Conservation (phyloP, 1,140 invertebrate species). For the Rhopalosiphum padi region DNA sequence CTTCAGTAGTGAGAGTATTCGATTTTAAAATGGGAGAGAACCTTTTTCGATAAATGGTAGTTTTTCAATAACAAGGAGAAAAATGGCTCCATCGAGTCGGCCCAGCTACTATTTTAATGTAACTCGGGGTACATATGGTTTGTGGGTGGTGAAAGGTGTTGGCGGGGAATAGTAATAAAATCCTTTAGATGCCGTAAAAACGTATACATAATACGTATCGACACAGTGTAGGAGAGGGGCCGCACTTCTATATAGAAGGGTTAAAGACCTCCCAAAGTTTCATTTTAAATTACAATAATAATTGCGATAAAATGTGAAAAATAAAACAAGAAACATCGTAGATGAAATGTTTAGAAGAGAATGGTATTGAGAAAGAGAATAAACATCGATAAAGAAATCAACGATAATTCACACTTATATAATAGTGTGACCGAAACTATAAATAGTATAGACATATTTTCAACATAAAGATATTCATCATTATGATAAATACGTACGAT, state of each 20-base stretch:
- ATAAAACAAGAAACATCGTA: background rate
- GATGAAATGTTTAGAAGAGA: background rate
- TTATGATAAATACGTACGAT: background rate
- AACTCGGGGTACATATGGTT: constrained; percentile 1
- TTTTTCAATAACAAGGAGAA: background rate
- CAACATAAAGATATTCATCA: background rate
- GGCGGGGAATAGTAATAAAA: background rate
- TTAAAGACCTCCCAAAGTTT: constrained; percentile 24
- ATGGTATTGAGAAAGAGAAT: background rate
- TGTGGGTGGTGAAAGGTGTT: background rate
- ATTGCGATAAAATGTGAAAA: background rate
- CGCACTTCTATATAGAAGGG: background rate
- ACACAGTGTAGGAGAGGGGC: background rate
- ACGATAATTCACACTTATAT: background rate
- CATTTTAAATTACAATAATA: background rate
- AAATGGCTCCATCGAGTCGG: background rate
- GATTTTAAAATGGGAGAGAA: background rate
- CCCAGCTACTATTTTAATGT: background rate
- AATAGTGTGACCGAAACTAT: background rate
- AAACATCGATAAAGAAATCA: background rate
- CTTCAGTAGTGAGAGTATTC: background rate
- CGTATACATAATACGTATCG: background rate
- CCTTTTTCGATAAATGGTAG: background rate
- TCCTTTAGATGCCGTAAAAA: constrained; percentile 1
- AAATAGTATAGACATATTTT: background rate